Evolutionary conservation across 2,113 vertebrate genomes (phyloP).

Genomic region (Indicator indicator): DNA sequence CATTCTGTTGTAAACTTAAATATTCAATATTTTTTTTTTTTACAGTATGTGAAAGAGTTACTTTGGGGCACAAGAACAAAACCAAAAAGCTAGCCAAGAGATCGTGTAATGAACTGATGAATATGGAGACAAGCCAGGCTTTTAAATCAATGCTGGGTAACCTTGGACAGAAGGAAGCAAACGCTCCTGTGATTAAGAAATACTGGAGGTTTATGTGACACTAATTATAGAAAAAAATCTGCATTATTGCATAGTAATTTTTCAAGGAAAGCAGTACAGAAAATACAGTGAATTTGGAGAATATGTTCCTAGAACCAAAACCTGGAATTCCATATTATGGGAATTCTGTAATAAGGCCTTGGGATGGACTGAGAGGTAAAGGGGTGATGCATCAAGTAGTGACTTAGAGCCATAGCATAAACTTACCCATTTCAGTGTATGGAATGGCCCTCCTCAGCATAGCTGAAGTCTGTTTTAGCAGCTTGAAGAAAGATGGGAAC

Average conservation of each 20-base stretch:
- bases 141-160: background rate
- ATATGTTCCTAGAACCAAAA: background rate
- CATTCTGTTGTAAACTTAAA: background rate
- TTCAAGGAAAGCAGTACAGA: background rate
- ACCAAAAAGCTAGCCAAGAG: background rate
- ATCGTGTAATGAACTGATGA: background rate
- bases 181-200: background rate
- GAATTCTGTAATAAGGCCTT: background rate
- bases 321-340: background rate
- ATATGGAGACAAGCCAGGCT: background rate
- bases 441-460: background rate
- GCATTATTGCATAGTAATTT: background rate
- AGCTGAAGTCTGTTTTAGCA: background rate
- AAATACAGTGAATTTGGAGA: background rate
- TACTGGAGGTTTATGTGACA: background rate
- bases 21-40: too few species aligned
- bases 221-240: background rate
- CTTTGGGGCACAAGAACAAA: background rate
- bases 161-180: slow-evolving; percentile 31
- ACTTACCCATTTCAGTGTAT: background rate
- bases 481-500: background rate
- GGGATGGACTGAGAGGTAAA: background rate
- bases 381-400: background rate
- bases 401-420: background rate
- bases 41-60: background rate